Base-by-base conservation (phyloP, 2,113 vertebrate genomes). In the Lepidothrix coronata region DNA sequence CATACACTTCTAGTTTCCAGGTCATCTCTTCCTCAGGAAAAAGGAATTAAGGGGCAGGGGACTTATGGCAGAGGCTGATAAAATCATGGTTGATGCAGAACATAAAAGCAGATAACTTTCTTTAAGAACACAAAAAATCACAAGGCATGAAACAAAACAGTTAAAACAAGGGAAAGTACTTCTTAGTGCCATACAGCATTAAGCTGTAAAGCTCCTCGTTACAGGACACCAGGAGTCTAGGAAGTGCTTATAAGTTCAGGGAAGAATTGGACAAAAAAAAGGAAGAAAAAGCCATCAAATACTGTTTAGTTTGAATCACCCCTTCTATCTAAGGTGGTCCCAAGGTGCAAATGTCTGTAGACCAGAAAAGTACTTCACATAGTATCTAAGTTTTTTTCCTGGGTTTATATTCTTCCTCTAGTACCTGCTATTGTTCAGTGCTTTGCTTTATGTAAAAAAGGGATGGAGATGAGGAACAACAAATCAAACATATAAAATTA, bases 181-280 rank as follows among this genome's bases (percentile, higher is more conserved):
- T 88, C 61, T 58, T 37, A 74, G 41, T 51, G 35, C 14, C 0
- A 0, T 23, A 33, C 12, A 39, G 41, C 1, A 0, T 16, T 37
- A 72, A 86, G 46, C 41, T 92, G 67, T 54, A 78, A 75, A 80
- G 55, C 51, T 89, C 41, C 54, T 43, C 54, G 67, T 57, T 46
- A 23, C 30, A 83, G 30, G 21, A 52, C 37, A 27, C 18, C 13
- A 25, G 5, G 14, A 59, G 12, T 28, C 31, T 54, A 17, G 11
- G n/a, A 66, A 57, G n/a, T 46, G 82, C 33, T 44, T 79, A 0
- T 6, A 33, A 41, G 4, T 33, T 89, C 57, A 77, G 46, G 33
- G 24, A 72, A 12, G 16, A 91, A 31, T 3, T 72, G 43, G n/a
- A 51, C 11, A 46, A 81, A 68, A 77, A 68, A 65, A 65, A 65